Evolutionary conservation across 1,140 invertebrate species (phyloP).

Genomic region (Delia radicum): DNA sequence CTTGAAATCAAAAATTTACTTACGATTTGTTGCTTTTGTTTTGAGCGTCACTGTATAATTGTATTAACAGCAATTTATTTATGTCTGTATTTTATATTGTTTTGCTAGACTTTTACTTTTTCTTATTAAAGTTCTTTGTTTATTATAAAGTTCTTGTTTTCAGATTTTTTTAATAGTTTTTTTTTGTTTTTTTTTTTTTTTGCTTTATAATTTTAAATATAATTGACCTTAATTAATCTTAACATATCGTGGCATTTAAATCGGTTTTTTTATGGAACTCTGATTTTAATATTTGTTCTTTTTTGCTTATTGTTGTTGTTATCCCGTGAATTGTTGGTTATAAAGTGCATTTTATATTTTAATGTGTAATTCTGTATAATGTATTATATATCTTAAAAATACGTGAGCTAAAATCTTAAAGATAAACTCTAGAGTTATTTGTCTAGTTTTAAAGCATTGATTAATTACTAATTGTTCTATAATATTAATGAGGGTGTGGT

Average conservation of each 20-base stretch:
- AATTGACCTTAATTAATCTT: slow-evolving; percentile 18
- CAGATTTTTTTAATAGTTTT: neutral
- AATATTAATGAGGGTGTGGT: neutral
- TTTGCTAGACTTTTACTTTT: neutral
- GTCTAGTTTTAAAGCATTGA: slow-evolving; percentile 14
- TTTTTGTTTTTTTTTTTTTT: neutral
- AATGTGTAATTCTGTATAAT: neutral
- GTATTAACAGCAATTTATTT: neutral
- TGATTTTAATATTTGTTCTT: neutral
- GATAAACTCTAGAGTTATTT: slow-evolving; percentile 7
- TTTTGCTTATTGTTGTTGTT: neutral
- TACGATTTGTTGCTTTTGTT: too few species aligned
- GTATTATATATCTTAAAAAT: neutral
- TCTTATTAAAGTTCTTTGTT: neutral
- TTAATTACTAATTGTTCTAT: slow-evolving; percentile 13
- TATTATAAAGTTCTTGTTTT: neutral
- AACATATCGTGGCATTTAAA: slow-evolving; percentile 22
- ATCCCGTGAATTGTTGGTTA: too few species aligned
- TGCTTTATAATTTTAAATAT: neutral
- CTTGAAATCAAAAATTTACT: too few species aligned
- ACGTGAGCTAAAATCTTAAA: slow-evolving; percentile 8
- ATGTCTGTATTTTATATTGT: neutral
- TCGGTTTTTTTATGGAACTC: neutral
- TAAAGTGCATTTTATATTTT: neutral
- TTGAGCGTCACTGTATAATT: too few species aligned